Evolutionary conservation across 2,888 invertebrate genomes (phyloP), one percentile per base, ranked within the genome.

Genomic region (Tiliacea citrago): DNA sequence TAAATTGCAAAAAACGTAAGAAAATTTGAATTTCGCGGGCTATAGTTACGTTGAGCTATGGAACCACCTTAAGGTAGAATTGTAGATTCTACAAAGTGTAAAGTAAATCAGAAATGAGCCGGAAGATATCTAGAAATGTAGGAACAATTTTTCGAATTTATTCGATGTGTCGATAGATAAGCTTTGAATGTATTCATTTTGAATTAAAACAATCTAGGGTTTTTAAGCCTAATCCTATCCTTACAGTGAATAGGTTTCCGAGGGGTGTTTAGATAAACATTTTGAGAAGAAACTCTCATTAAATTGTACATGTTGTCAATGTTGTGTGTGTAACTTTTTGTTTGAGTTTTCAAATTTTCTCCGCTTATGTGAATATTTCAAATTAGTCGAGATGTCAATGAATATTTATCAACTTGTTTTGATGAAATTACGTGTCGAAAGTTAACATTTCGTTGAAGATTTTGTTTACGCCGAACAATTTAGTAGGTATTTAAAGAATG

Each of bases 361-460:
- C 21, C 55, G 35, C 75, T 63, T 82, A 74, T 86, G 61, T 71
- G 74, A 77, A 75, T 76, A 74, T 75, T 86, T 79, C 61, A 79
- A 81, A 81, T 86, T 82, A 79, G 74, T 29, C 60, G 55, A 65
- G 49, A 82, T 79, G 73, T 78, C 73, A 74, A 77, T 72, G 72
- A 86, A 88, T 86, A 79, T 88, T 81, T 79, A 83, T 68, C 65
- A 81, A 79, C 49, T 68, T 75, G 67, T 75, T 75, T 70, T 81
- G 62, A 83, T 79, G 73, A 70, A 82, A 82, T 80, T 82, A 78
- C 67, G 53, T 58, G 65, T 73, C 45, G 47, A 72, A 81, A 75
- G 49, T 80, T 61, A 29, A 49, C 12, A 58, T 74, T 80, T 73
- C 49, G 47, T 8, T 29, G 29, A 29, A 13, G 61, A 73, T 62